phyloP scores from a whole-genome alignment of 2,888 invertebrate genomes.

The Drosophila anomalata region DNA sequence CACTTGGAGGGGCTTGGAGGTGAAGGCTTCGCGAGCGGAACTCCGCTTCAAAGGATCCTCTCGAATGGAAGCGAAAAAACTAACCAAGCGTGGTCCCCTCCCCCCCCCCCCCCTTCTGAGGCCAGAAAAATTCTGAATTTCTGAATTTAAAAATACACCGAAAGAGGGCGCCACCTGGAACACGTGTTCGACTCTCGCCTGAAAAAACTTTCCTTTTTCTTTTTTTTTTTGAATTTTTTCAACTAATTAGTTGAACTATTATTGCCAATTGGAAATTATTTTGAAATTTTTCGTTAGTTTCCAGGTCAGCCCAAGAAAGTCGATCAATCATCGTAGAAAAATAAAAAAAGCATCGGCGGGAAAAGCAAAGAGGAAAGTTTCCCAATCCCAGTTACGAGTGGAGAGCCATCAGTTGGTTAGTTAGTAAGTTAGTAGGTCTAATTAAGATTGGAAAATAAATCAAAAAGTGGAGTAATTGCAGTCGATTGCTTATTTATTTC shows the following conservation, averaged over 20 bases:
- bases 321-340: conserved; percentile 31
- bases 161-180: background rate
- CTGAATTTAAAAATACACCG: conserved; percentile 5
- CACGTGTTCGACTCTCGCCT: background rate
- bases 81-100: conserved; percentile 20
- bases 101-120: background rate
- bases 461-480: conserved; percentile 16
- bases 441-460: conserved; percentile 37
- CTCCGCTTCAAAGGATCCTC: conserved; percentile 26
- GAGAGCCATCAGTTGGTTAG: conserved; percentile 10
- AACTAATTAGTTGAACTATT: conserved; percentile 13
- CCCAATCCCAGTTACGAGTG: conserved; percentile 3
- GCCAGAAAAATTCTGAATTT: conserved; percentile 11
- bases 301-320: conserved; percentile 26
- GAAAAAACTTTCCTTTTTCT: background rate
- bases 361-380: conserved; percentile 26
- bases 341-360: background rate
- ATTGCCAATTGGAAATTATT: conserved; percentile 13
- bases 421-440: conserved; percentile 4
- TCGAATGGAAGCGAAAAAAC: conserved; percentile 7
- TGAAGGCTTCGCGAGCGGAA: conserved; percentile 1
- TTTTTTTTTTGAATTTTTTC: conserved; percentile 4
- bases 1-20: no score
- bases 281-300: conserved; percentile 1
- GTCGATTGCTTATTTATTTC: no score